Evolutionary conservation across 2,888 invertebrate species (phyloP).

Genomic region (Drosophila nigricruria): DNA sequence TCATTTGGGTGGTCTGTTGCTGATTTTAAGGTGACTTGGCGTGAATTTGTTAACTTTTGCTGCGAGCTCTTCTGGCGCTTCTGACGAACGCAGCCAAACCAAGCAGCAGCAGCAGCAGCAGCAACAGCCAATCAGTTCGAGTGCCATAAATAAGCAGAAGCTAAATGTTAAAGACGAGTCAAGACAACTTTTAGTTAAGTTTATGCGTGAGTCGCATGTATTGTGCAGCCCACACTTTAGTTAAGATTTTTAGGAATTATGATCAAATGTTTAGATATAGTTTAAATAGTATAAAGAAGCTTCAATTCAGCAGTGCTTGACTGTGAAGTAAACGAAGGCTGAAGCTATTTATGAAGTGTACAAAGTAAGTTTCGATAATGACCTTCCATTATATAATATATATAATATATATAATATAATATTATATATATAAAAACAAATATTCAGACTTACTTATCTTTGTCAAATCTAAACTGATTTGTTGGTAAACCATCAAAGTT

Average conservation of each 20-base stretch:
- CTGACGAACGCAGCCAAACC: conserved; percentile 28
- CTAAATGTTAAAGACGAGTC: conserved; percentile 22
- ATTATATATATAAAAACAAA: no score
- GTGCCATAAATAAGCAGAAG: conserved; percentile 58
- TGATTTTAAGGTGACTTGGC: conserved; percentile 81
- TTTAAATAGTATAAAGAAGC: not conserved
- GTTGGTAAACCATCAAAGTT: no score
- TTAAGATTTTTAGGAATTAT: not conserved
- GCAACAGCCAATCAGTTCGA: conserved; percentile 51
- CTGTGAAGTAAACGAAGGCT: not conserved
- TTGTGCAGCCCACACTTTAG: not conserved
- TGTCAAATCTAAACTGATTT: no score
- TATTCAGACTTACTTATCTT: no score
- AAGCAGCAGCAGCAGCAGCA: conserved; percentile 22
- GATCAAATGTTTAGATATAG: not conserved
- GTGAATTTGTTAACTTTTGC: conserved; percentile 85
- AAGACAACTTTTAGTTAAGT: conserved; percentile 27
- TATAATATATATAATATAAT: not conserved
- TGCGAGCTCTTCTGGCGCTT: conserved; percentile 62
- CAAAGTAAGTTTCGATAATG: no score
- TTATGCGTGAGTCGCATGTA: conserved; percentile 25
- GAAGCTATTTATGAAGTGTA: no score
- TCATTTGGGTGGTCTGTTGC: conserved; percentile 82
- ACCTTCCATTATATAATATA: no score
- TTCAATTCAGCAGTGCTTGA: not conserved